These are phyloP conservation scores for Amaurobius ferox DNA, from an alignment of 2,888 invertebrate genomes.

Conservation along the genomic window DNA sequence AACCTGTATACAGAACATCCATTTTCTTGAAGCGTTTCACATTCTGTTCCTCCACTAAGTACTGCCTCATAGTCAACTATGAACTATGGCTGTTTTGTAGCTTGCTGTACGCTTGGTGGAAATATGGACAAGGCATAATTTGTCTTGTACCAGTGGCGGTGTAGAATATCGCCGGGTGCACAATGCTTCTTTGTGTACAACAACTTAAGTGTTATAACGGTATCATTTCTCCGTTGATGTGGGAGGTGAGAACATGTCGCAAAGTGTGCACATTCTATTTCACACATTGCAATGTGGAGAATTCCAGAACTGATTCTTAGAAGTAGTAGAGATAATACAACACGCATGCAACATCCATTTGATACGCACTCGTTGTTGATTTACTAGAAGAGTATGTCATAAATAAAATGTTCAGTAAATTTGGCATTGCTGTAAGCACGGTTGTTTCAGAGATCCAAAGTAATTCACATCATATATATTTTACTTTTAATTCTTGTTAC, in stretches of 20 bases:
- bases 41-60: too few relatives aligned
- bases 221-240: background rate
- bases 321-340: background rate
- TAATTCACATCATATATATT: too few relatives aligned
- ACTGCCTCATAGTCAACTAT: background rate
- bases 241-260: background rate
- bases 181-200: background rate
- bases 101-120: background rate
- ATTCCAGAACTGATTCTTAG: background rate
- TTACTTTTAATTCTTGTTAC: too few relatives aligned
- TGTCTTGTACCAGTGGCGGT: background rate
- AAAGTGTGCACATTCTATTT: background rate
- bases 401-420: too few relatives aligned
- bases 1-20: too few relatives aligned
- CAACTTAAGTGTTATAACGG: background rate
- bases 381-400: too few relatives aligned
- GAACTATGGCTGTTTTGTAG: background rate
- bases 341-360: background rate
- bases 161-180: background rate
- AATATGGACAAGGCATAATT: background rate
- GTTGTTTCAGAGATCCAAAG: too few relatives aligned
- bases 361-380: background rate
- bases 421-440: too few relatives aligned
- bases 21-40: too few relatives aligned
- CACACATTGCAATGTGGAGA: background rate